These are phyloP conservation scores for Apamea crenata DNA, from an alignment of 2,888 invertebrate species.

Conservation along the genomic window DNA sequence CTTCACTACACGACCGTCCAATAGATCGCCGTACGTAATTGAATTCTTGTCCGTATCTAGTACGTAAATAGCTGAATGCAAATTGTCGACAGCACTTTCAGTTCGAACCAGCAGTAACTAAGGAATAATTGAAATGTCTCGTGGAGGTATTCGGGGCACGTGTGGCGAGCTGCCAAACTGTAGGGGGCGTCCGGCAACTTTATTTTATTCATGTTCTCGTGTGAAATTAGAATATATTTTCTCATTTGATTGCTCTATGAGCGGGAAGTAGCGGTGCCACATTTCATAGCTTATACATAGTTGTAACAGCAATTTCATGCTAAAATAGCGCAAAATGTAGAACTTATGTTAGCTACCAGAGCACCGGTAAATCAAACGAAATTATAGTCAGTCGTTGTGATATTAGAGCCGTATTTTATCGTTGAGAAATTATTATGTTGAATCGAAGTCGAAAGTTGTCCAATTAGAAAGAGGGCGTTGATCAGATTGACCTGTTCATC, in stretches of 20 bases:
- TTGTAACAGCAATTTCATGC: slow-evolving; percentile 74
- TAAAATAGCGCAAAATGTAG: slow-evolving; percentile 78
- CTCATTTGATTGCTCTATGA: slow-evolving; percentile 69
- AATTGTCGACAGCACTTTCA: slow-evolving; percentile 67
- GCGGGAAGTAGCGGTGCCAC: slow-evolving; percentile 63
- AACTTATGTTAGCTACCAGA: slow-evolving; percentile 76
- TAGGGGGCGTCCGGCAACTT: slow-evolving; percentile 63
- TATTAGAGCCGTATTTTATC: slow-evolving; percentile 77
- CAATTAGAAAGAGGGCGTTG: slow-evolving; percentile 57
- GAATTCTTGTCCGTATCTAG: slow-evolving; percentile 74
- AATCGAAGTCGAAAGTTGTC: slow-evolving; percentile 58
- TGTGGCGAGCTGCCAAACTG: slow-evolving; percentile 79
- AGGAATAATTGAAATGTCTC: slow-evolving; percentile 81
- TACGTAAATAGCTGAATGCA: slow-evolving; percentile 74
- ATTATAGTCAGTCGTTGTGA: slow-evolving; percentile 77
- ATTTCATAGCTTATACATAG: slow-evolving; percentile 71
- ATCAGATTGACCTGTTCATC: slow-evolving; percentile 59
- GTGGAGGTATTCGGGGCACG: slow-evolving; percentile 72
- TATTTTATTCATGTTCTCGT: slow-evolving; percentile 66
- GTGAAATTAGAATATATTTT: slow-evolving; percentile 72
- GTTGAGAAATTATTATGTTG: slow-evolving; percentile 79
- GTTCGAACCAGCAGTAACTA: slow-evolving; percentile 64
- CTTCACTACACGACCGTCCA: slow-evolving; percentile 78
- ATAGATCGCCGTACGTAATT: slow-evolving; percentile 74
- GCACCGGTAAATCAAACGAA: slow-evolving; percentile 81